Evolutionary conservation across 2,113 vertebrate genomes (phyloP).

Genomic region (Elaphurus davidianus): DNA sequence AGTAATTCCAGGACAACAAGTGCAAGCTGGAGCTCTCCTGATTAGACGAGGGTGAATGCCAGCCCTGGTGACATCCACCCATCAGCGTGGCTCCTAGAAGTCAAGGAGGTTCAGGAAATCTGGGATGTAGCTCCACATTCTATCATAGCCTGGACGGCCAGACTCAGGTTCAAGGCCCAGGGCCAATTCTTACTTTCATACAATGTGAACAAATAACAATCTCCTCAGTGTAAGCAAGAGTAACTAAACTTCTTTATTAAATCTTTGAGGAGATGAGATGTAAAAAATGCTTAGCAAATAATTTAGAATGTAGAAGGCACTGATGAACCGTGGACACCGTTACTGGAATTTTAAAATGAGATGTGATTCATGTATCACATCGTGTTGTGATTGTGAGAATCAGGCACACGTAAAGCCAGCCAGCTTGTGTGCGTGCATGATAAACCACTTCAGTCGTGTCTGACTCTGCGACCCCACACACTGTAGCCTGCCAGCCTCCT

Average conservation of each 20-base stretch:
- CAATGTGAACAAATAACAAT: no score
- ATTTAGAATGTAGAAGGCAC: background rate
- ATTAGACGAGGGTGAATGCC: rapidly evolving
- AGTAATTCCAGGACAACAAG: rapidly evolving
- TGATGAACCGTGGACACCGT: rapidly evolving
- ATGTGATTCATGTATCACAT: rapidly evolving
- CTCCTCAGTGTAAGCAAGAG: background rate
- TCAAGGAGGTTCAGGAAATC: rapidly evolving
- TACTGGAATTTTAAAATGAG: no score
- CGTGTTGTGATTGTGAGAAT: background rate
- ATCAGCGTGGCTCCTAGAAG: rapidly evolving
- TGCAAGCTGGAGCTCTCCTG: no score
- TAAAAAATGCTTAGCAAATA: background rate
- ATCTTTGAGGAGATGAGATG: no score
- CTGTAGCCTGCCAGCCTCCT: background rate
- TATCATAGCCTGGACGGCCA: rapidly evolving
- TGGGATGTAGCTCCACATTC: background rate
- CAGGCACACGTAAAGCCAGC: background rate
- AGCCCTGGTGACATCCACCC: rapidly evolving
- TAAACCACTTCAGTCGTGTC: rapidly evolving
- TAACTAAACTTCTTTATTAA: background rate
- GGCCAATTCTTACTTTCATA: no score
- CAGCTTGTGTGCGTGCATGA: rapidly evolving
- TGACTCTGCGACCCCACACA: rapidly evolving
- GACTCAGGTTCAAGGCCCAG: background rate